A percentile compares a stretch with the other conserved stretches of the same genome.
Evolutionary conservation across 2,113 vertebrate genomes (phyloP).

Genomic region (Sebastes fasciatus): DNA sequence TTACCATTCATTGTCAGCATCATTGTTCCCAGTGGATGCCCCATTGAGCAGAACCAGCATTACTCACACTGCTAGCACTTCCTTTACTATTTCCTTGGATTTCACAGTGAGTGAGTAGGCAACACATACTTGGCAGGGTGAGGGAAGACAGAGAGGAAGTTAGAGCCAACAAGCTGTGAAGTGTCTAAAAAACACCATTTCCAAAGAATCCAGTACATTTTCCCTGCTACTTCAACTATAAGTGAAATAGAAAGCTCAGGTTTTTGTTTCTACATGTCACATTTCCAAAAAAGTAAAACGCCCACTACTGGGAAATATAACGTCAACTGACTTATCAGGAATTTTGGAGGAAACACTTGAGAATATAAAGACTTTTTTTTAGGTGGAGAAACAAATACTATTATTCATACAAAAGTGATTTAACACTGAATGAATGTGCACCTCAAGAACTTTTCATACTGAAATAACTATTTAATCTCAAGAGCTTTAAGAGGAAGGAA

Average conservation of each 20-base stretch:
- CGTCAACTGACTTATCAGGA: background rate
- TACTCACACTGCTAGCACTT: conserved; percentile 72
- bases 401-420: background rate
- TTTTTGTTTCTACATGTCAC: background rate
- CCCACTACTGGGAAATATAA: background rate
- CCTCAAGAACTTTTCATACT: background rate
- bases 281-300: background rate
- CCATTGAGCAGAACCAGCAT: conserved; percentile 62
- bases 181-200: background rate
- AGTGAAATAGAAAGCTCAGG: background rate
- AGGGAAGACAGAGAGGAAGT: conserved; percentile 56
- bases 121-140: background rate
- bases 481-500: background rate
- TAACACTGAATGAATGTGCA: background rate
- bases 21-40: conserved; percentile 77
- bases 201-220: background rate
- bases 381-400: background rate
- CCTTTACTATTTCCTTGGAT: conserved; percentile 75
- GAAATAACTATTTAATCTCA: background rate
- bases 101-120: conserved; percentile 47
- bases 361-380: background rate
- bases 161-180: conserved; percentile 44
- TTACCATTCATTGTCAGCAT: conserved; percentile 56
- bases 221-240: background rate
- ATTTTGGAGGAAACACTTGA: background rate